Evolutionary conservation across 2,113 vertebrate species (phyloP).

Genomic region (Antechinus stuartii): DNA sequence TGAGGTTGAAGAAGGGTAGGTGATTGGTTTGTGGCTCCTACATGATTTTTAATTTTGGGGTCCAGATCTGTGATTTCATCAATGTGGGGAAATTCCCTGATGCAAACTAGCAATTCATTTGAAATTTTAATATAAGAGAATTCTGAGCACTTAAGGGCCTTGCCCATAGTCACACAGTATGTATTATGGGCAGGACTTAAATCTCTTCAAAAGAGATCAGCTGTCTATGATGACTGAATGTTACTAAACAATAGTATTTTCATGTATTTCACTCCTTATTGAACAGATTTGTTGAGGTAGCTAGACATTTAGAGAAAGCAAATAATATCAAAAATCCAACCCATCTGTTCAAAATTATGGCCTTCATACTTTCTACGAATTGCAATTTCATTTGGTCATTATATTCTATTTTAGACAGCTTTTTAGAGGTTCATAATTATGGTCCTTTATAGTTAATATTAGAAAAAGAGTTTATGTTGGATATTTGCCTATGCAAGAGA

Average conservation of each 20-base stretch:
- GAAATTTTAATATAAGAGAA: not conserved
- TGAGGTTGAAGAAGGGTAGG: not conserved
- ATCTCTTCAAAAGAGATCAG: not conserved
- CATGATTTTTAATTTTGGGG: not conserved
- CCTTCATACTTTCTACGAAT: not conserved
- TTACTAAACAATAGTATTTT: not conserved
- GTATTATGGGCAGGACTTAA: not conserved
- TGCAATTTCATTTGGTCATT: not conserved
- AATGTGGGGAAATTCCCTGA: not conserved
- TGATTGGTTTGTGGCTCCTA: not conserved
- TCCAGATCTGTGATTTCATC: not conserved
- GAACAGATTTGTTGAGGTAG: not conserved
- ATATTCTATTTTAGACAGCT: not conserved
- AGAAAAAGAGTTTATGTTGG: not conserved
- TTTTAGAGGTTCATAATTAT: constrained; percentile 33
- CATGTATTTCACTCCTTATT: not conserved
- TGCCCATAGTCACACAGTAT: not conserved
- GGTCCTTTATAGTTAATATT: constrained; percentile 8
- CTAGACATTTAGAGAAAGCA: not conserved
- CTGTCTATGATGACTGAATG: not conserved
- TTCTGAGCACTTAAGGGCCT: not conserved
- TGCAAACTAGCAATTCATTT: not conserved
- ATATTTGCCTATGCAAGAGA: not conserved
- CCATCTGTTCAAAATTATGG: not conserved
- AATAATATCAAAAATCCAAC: not conserved